Base-by-base conservation (phyloP, 2,113 vertebrate species). In the Salminus brasiliensis region DNA sequence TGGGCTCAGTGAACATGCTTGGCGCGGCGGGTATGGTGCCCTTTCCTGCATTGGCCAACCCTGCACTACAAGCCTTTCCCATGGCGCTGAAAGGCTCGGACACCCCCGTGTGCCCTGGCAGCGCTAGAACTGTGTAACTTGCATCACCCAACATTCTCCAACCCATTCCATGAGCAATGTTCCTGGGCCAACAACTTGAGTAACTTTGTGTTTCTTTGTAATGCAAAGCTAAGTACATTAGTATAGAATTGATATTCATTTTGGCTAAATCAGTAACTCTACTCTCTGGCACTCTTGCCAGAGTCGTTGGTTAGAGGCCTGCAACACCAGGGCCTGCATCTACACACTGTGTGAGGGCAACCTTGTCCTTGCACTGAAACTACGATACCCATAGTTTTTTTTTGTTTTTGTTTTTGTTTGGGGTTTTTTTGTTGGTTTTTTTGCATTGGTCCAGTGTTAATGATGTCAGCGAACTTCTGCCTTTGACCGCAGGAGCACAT, bases 101-200 rank as follows among this genome's bases (percentile, higher is more conserved):
- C 49, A 88, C 81, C n/a, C 85, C 82, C 0, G 83, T 85, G 0
- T 80, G 90, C 85, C 89, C 93, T 0, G 89, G 87, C 78, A 88
- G 94, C 78, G 88, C 87, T 39, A 91, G 92, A 74, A 93, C 93
- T 91, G 92, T 88, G 1, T 96, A 91, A 93, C 72, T n/a, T 16
- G 49, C 5, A 6, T 53, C 41, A 16, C 43, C 52, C 13, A 43
- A 55, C 21, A 15, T 21, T 18, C 60, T 29, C 59, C 25, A 4
- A 36, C 60, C 32, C 34, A 66, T 66, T 66, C 62, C 34, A 66
- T 34, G 39, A 39, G 62, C 62, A 66, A 66, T 23, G 62, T 36
- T n/a, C 21, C 32, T 27, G n/a, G 32, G 67, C 27, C 18, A 71
- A 30, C n/a, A 11, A 34, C 29, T 18, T 9, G 21, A 27, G n/a